phyloP scores from a whole-genome alignment of 2,888 invertebrate genomes.

The Amblyjoppa fuscipennis region DNA sequence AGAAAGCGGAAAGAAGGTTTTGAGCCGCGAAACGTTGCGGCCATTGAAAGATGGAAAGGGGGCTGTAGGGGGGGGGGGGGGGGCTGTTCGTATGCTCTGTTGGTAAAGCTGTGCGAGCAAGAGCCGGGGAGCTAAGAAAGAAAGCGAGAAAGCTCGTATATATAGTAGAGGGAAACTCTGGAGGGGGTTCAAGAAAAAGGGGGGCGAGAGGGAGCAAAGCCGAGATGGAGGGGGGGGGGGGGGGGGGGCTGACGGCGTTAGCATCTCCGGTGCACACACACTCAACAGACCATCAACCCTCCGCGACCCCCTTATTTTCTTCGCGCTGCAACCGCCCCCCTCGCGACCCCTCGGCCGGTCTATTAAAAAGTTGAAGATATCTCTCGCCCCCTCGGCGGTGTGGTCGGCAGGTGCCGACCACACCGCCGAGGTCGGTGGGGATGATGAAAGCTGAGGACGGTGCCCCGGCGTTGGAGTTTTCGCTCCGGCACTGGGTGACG shows the following conservation, averaged over 20 bases:
- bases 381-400: constrained; percentile 52
- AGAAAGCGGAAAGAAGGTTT: constrained; percentile 37
- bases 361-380: constrained; percentile 81
- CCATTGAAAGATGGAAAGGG: constrained; percentile 14
- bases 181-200: not conserved
- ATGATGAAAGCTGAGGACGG: constrained; percentile 33
- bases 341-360: constrained; percentile 66
- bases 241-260: constrained; percentile 38
- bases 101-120: constrained; percentile 16
- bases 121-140: constrained; percentile 47
- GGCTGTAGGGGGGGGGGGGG: not conserved
- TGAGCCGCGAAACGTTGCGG: constrained; percentile 14
- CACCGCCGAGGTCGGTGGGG: no score
- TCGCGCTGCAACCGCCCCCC: constrained; percentile 24
- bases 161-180: not conserved
- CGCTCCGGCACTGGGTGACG: constrained; percentile 32
- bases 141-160: not conserved
- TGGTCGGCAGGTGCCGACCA: constrained; percentile 62
- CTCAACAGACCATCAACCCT: constrained; percentile 24
- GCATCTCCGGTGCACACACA: constrained; percentile 36
- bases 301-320: constrained; percentile 35
- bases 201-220: constrained; percentile 8
- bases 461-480: constrained; percentile 36
- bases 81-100: not conserved
- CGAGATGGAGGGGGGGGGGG: not conserved